These are phyloP conservation scores for Norana najaformis DNA, from an alignment of 2,888 invertebrate genomes.

Conservation along the genomic window DNA sequence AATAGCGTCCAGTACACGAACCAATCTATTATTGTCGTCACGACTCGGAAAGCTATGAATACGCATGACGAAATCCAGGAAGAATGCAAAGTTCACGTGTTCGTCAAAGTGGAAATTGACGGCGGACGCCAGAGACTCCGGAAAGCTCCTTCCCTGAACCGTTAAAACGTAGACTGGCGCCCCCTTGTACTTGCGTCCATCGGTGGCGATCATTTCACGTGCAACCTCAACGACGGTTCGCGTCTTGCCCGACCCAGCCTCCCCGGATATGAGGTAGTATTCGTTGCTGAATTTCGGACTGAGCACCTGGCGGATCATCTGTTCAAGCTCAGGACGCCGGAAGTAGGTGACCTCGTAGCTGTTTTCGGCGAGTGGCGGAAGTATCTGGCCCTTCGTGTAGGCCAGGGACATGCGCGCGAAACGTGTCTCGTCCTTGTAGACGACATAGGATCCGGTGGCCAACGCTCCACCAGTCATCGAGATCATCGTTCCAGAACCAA, in stretches of 20 bases:
- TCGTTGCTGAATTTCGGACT: slow-evolving; percentile 37
- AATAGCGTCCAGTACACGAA: slow-evolving; percentile 43
- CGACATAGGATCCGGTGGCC: slow-evolving; percentile 41
- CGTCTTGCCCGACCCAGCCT: slow-evolving; percentile 46
- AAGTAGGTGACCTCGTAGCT: slow-evolving; percentile 39
- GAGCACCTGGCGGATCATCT: slow-evolving; percentile 33
- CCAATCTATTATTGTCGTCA: slow-evolving; percentile 41
- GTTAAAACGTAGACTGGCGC: slow-evolving; percentile 44
- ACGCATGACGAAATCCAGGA: slow-evolving; percentile 41
- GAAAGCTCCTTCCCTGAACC: slow-evolving; percentile 42
- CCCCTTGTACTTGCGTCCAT: slow-evolving; percentile 31
- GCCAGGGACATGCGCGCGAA: slow-evolving; percentile 37
- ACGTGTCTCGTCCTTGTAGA: slow-evolving; percentile 41
- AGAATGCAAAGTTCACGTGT: slow-evolving; percentile 43
- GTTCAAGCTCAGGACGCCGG: slow-evolving; percentile 32
- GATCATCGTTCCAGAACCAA: slow-evolving; percentile 25
- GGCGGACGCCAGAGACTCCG: slow-evolving; percentile 43
- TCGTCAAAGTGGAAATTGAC: slow-evolving; percentile 45
- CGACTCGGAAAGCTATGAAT: slow-evolving; percentile 41
- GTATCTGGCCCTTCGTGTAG: slow-evolving; percentile 41
- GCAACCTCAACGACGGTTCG: slow-evolving; percentile 40
- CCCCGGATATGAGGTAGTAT: slow-evolving; percentile 44
- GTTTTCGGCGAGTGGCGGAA: slow-evolving; percentile 42
- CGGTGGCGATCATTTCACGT: slow-evolving; percentile 35
- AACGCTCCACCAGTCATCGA: slow-evolving; percentile 30